Base-by-base conservation (phyloP, 2,888 invertebrate species). In the Andrena praecox region DNA sequence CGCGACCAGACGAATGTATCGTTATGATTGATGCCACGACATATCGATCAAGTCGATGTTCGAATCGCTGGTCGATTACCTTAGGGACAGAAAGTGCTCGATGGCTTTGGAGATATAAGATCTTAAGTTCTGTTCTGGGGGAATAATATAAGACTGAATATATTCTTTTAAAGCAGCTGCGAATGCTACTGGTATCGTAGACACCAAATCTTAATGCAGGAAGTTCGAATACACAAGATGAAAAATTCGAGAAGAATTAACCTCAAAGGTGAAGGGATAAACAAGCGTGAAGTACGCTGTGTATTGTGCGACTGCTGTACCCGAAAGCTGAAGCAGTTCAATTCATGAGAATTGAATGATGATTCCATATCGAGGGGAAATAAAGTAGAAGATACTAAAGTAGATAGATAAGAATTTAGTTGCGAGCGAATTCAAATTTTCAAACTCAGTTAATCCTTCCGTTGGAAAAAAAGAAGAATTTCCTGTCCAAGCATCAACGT, bases 1-100 rank as follows among this genome's bases (percentile, higher is more conserved):
- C 20, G n/a, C 2, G 7, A 31, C 2, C 7, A 31, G 20, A 16
- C 12, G 12, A 27, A 3, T 12, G 27, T 56, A 56, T 10, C 24
- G 24, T 42, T 5, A 27, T 56, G 8, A 33, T 52, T 8, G n/a
- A 69, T 8, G 1, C 31, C 1, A 2, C 20, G 8, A 31, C 10
- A 27, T 56, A 76, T 76, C 7, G 54, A 16, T 59, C 29, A n/a
- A 33, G 7, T 64, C 20, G 48, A 72, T 31, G 8, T 33, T 20
- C 10, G 24, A 12, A 29, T 24, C 31, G 5, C n/a, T 27, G 48
- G 50, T 73, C 73, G 77, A 66, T 33, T 35, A 27, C 8, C 56
- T 10, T 27, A 52, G 1, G 5, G 1, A 42, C 16, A 42, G 4
- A 5, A 42, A 42, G 42, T 16, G 16, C 42, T 42, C 42, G 42